These are phyloP conservation scores for Tetragonula carbonaria DNA, from an alignment of 2,888 invertebrate genomes.

Conservation along the genomic window DNA sequence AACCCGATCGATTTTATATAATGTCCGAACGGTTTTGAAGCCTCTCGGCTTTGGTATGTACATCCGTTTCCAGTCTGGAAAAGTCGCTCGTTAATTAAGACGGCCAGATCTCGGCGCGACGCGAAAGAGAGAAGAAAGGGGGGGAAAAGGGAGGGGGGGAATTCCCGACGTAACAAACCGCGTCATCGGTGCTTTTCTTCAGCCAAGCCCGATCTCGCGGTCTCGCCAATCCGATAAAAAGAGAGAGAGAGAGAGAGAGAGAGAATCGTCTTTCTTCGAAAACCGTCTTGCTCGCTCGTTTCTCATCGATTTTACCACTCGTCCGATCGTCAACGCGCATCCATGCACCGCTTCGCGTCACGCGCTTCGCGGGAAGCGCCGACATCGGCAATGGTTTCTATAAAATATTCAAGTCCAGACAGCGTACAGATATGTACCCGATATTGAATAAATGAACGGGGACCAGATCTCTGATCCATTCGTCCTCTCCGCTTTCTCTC, in stretches of 20 bases:
- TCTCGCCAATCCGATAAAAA: constrained; percentile 35
- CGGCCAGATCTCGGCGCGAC: constrained; percentile 9
- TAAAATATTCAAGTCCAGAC: constrained; percentile 68
- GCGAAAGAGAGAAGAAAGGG: background rate
- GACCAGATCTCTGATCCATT: constrained; percentile 52
- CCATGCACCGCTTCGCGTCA: constrained; percentile 7
- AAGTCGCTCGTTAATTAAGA: constrained; percentile 66
- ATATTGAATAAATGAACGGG: constrained; percentile 69
- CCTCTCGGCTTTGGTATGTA: background rate
- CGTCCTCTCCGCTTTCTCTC: constrained; percentile 33
- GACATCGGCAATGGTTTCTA: constrained; percentile 61
- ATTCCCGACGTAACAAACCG: constrained; percentile 48
- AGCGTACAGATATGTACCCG: constrained; percentile 60
- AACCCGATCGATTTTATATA: constrained; percentile 60
- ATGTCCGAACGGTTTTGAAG: constrained; percentile 32
- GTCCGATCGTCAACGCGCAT: constrained; percentile 61
- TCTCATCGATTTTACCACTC: constrained; percentile 59
- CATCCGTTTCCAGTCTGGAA: constrained; percentile 50
- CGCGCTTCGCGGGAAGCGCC: constrained; percentile 25
- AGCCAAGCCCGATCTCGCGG: constrained; percentile 23
- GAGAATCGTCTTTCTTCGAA: background rate
- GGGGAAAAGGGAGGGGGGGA: background rate
- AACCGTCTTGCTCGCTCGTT: constrained; percentile 32
- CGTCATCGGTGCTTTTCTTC: constrained; percentile 27
- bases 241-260: background rate